These are phyloP conservation scores for Caranx melampygus DNA, from an alignment of 2,113 vertebrate species.

Conservation along the genomic window DNA sequence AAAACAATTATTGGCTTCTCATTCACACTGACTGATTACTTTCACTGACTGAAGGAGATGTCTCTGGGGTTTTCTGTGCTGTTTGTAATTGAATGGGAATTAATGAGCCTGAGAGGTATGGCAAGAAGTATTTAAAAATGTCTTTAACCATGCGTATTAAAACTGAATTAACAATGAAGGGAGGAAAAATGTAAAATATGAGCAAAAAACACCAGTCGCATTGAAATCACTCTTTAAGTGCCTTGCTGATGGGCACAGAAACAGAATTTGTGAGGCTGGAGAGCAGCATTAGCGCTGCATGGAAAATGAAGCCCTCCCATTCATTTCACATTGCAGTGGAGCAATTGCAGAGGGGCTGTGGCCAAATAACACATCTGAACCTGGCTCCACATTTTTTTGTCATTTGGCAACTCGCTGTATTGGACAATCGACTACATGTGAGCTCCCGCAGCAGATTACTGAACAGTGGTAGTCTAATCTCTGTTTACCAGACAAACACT, in stretches of 20 bases:
- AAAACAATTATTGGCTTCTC: slow-evolving; percentile 63
- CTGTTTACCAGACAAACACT: not conserved
- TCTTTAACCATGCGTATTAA: slow-evolving; percentile 35
- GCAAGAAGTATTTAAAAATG: slow-evolving; percentile 46
- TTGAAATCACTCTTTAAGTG: not conserved
- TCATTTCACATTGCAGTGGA: not conserved
- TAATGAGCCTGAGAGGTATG: slow-evolving; percentile 60
- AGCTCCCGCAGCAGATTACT: not conserved
- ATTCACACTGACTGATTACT: slow-evolving; percentile 61
- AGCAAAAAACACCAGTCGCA: not conserved
- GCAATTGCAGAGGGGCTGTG: not conserved
- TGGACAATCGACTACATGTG: not conserved
- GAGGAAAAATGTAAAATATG: slow-evolving; percentile 17
- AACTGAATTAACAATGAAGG: slow-evolving; percentile 42
- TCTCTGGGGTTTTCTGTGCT: slow-evolving; percentile 57
- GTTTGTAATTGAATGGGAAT: slow-evolving; percentile 60
- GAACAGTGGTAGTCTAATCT: not conserved
- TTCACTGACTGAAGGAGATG: slow-evolving; percentile 52
- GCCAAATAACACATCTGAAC: not conserved
- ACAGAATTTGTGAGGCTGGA: not conserved
- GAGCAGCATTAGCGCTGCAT: not conserved
- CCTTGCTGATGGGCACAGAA: slow-evolving; percentile 19
- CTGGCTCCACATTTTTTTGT: not conserved
- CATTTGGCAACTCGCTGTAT: not conserved
- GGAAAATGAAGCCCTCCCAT: not conserved